A percentile compares a stretch with the other conserved stretches of the same genome.
These are phyloP conservation scores for Heliconius nattereri DNA, from an alignment of 1,140 invertebrate genomes.

Conservation along the genomic window DNA sequence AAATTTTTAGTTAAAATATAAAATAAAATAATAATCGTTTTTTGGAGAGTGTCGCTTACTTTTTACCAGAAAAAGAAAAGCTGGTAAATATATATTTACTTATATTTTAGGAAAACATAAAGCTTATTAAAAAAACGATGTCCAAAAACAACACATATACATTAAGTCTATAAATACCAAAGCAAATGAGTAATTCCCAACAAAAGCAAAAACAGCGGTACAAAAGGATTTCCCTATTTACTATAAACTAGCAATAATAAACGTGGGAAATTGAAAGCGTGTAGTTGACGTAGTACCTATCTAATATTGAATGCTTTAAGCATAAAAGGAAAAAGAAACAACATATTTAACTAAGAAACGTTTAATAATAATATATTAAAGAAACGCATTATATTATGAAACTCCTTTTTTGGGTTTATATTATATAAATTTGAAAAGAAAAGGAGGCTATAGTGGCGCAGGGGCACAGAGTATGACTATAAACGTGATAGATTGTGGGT, in stretches of 20 bases:
- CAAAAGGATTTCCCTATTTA: conserved; percentile 26
- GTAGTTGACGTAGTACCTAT: conserved; percentile 12
- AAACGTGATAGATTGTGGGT: too few species aligned
- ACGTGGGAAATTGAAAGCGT: conserved; percentile 27
- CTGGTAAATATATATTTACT: too few species aligned
- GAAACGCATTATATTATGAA: neutral
- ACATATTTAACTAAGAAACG: neutral
- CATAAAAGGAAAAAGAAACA: conserved; percentile 10
- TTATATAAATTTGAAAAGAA: neutral
- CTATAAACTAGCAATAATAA: conserved; percentile 13
- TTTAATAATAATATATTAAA: neutral
- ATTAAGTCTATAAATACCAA: neutral
- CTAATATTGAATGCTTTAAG: conserved; percentile 22
- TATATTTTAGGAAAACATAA: too few species aligned
- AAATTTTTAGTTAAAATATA: too few species aligned
- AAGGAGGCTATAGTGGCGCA: too few species aligned
- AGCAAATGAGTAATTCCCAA: neutral
- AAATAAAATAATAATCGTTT: too few species aligned
- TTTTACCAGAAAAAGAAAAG: too few species aligned
- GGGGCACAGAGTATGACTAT: too few species aligned
- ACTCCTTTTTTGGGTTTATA: neutral
- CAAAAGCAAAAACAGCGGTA: neutral
- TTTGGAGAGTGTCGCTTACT: too few species aligned
- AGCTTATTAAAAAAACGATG: too few species aligned
- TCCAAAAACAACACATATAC: neutral